Conservation (phyloP, 92 coral and sea anemone genomes). For the Desmophyllum pertusum region DNA sequence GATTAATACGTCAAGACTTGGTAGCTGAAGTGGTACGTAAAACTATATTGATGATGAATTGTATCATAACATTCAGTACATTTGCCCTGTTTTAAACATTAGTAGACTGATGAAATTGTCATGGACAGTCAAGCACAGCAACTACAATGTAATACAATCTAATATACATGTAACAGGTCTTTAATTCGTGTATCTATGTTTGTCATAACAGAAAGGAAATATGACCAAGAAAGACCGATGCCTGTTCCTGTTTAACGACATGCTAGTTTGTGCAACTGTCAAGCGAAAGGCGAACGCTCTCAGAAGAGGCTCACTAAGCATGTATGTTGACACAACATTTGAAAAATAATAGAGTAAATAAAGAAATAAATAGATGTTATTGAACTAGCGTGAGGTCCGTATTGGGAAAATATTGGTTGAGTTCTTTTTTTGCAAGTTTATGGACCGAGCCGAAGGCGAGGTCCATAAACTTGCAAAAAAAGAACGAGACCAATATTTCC, state of each 20-base stretch:
- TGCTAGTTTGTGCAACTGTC: slow-evolving; percentile 92
- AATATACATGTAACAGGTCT: not conserved
- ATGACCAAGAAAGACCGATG: slow-evolving; percentile 96
- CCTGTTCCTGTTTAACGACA: slow-evolving; percentile 91
- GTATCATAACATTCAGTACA: not conserved
- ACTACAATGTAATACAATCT: not conserved
- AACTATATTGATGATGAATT: not conserved
- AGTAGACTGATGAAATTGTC: not conserved
- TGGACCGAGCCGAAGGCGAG: too few species aligned
- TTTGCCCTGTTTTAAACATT: not conserved
- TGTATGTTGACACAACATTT: slow-evolving; percentile 61
- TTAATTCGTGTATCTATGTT: not conserved
- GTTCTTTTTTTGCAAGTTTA: too few species aligned
- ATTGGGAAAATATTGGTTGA: too few species aligned
- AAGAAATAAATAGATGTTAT: not conserved
- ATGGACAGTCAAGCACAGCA: not conserved
- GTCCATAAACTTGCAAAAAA: too few species aligned
- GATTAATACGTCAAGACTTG: slow-evolving; percentile 89
- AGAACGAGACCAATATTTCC: too few species aligned
- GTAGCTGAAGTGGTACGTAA: slow-evolving; percentile 97
- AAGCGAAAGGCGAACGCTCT: slow-evolving; percentile 88
- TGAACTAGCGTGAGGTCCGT: too few species aligned
- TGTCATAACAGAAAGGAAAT: slow-evolving; percentile 76
- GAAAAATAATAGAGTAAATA: not conserved
- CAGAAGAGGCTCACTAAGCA: slow-evolving; percentile 92